Evolutionary conservation across 2,888 invertebrate species (phyloP).

Genomic region (Lordiphosa andalusiaca): DNA sequence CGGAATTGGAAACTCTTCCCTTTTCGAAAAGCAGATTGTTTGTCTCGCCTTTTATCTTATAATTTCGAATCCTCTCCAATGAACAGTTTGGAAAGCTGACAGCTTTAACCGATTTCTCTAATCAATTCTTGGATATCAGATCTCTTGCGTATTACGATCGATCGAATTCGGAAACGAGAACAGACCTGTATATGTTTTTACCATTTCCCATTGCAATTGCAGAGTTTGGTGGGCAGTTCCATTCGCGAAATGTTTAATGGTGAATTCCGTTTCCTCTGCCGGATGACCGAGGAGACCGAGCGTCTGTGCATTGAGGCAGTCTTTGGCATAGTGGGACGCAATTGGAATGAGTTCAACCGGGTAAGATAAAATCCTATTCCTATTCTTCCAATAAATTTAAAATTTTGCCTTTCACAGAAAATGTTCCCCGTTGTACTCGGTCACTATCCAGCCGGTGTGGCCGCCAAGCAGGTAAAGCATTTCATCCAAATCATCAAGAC

Average conservation of each 20-base stretch:
- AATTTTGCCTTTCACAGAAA: constrained; percentile 76
- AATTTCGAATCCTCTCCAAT: no score
- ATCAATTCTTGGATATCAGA: no score
- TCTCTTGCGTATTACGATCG: no score
- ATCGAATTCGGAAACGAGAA: no score
- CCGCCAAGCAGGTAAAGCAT: constrained; percentile 83
- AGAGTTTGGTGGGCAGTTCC: constrained; percentile 78
- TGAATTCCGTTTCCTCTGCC: constrained; percentile 76
- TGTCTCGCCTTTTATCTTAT: no score
- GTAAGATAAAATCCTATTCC: constrained; percentile 37
- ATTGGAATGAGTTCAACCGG: constrained; percentile 78
- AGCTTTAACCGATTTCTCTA: no score
- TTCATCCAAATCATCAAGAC: constrained; percentile 82
- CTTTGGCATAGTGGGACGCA: constrained; percentile 78
- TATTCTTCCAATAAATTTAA: background rate
- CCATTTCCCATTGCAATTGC: no score
- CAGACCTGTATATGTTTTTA: no score
- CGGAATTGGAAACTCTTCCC: no score
- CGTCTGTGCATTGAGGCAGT: constrained; percentile 78
- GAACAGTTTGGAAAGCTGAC: no score
- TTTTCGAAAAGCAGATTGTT: no score
- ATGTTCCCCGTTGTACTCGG: constrained; percentile 84
- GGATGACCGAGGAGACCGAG: constrained; percentile 78
- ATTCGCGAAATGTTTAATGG: constrained; percentile 77
- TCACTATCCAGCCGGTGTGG: constrained; percentile 84